Base-by-base conservation (phyloP, 1,140 invertebrate species). In the Ladona fulva region DNA sequence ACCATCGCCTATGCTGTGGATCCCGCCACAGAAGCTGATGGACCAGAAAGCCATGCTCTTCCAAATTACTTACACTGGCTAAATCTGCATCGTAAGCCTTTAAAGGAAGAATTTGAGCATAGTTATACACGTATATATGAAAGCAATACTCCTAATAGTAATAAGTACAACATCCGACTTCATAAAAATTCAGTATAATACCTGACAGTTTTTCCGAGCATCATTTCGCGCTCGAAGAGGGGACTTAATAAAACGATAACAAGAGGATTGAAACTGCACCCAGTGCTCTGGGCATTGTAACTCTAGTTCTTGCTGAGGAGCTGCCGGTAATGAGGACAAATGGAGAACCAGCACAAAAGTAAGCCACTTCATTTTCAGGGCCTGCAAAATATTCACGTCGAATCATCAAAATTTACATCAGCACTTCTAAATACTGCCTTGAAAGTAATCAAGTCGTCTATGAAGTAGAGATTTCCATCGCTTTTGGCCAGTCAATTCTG, bases 231-330 rank as follows among this genome's bases (percentile, higher is more conserved):
- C 89, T 78, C 91, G 90, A 75, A 91, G 86, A 0, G 95, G 94
- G 25, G 94, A 95, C 81, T 94, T 93, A 1, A 95, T 93, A 82
- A 97, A 97, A 74, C 93, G 89, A 84, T 95, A 97, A 85, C 95
- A 97, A 0, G 91, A 91, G 75, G 92, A 88, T 79, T 91, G 88
- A 82, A 89, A 94, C 19, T 87, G 88, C 25, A 92, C 85, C 95
- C 95, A 97, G 83, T 94, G 88, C 76, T 92, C 90, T 0, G 95
- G 95, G 85, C 95, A 97, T 79, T 86, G 84, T 77, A 89, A 87
- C 29, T 82, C 82, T 25, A 80, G 78, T n/a, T 79, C 77, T 59
- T 29, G 37, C 3, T 25, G 52, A 66, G n/a, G 52, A 66, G 14
- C 14, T 1, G n/a, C 52, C 5, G 52, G 52, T 19, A 66, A 6